These are phyloP conservation scores for Pseudomyrmex gracilis DNA, from an alignment of 1,140 invertebrate species.

Conservation along the genomic window DNA sequence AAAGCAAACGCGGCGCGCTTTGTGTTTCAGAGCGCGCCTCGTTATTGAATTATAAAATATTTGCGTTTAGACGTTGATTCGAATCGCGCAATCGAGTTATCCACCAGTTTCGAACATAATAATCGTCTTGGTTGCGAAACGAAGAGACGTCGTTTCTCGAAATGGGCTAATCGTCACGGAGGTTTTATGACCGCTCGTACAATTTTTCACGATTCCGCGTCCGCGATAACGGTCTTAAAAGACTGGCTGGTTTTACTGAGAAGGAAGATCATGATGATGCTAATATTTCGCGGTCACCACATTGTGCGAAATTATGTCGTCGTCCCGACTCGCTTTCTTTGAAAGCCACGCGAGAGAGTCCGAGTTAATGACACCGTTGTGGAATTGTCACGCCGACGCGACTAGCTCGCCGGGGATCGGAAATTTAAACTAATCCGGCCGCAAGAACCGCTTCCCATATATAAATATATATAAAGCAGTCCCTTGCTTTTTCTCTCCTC, in stretches of 20 bases:
- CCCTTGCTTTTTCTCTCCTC: not conserved
- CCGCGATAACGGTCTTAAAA: constrained; percentile 8
- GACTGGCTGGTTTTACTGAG: constrained; percentile 15
- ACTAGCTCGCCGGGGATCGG: not conserved
- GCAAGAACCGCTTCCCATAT: not conserved
- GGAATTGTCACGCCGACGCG: not conserved
- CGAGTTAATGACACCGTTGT: not conserved
- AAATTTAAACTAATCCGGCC: constrained; percentile 13
- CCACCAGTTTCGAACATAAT: constrained; percentile 10
- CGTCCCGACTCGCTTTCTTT: not conserved
- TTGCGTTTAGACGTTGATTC: not conserved
- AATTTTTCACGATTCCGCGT: constrained; percentile 42
- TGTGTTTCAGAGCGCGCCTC: constrained; percentile 34
- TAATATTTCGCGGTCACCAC: constrained; percentile 13
- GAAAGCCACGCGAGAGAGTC: not conserved
- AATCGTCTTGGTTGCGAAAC: constrained; percentile 21
- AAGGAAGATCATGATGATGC: not conserved
- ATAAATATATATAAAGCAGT: constrained; percentile 29
- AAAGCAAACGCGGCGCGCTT: not conserved
- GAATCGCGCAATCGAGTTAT: constrained; percentile 8
- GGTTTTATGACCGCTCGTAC: constrained; percentile 38
- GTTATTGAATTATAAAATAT: constrained; percentile 49
- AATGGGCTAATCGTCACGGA: constrained; percentile 15
- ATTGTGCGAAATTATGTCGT: constrained; percentile 5
- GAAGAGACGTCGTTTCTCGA: not conserved